Conservation (phyloP, 2,888 invertebrate genomes). For the Acleris laterana region DNA sequence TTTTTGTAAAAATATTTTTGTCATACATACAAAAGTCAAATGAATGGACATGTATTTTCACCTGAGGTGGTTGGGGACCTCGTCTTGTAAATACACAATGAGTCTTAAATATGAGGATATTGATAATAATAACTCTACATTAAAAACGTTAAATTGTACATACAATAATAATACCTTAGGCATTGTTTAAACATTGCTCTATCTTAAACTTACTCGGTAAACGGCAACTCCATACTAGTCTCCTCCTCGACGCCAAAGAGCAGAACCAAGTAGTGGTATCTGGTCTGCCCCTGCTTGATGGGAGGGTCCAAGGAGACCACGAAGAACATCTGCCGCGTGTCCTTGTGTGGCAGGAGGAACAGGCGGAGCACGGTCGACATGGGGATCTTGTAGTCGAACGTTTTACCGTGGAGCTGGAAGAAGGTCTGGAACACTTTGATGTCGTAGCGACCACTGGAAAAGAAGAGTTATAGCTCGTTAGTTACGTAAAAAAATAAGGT, state of each 20-base stretch:
- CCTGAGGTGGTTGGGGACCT: too few relatives aligned
- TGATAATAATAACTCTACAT: too few relatives aligned
- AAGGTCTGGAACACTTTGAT: slow-evolving; percentile 94
- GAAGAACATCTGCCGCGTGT: slow-evolving; percentile 99
- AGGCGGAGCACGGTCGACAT: slow-evolving; percentile 97
- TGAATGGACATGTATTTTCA: too few relatives aligned
- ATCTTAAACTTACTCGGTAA: slow-evolving; percentile 90
- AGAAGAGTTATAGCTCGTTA: slow-evolving; percentile 20
- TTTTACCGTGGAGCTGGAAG: slow-evolving; percentile 94
- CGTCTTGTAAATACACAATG: too few relatives aligned
- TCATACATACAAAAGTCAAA: too few relatives aligned
- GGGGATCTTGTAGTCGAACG: slow-evolving; percentile 99
- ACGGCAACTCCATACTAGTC: slow-evolving; percentile 94
- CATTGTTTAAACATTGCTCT: slow-evolving; percentile 11
- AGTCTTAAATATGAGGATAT: too few relatives aligned
- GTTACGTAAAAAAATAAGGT: too few relatives aligned
- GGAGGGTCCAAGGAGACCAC: slow-evolving; percentile 99
- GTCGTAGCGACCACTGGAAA: slow-evolving; percentile 96
- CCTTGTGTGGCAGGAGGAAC: slow-evolving; percentile 98
- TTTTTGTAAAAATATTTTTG: too few relatives aligned
- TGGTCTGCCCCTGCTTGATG: slow-evolving; percentile 99
- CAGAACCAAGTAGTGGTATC: slow-evolving; percentile 97
- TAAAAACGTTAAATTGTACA: too few relatives aligned
- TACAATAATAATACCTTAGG: too few relatives aligned
- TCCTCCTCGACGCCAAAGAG: slow-evolving; percentile 98